Evolutionary conservation across 2,888 invertebrate species (phyloP), one percentile per base, ranked within the genome.

Genomic region (Plagodis pulveraria): DNA sequence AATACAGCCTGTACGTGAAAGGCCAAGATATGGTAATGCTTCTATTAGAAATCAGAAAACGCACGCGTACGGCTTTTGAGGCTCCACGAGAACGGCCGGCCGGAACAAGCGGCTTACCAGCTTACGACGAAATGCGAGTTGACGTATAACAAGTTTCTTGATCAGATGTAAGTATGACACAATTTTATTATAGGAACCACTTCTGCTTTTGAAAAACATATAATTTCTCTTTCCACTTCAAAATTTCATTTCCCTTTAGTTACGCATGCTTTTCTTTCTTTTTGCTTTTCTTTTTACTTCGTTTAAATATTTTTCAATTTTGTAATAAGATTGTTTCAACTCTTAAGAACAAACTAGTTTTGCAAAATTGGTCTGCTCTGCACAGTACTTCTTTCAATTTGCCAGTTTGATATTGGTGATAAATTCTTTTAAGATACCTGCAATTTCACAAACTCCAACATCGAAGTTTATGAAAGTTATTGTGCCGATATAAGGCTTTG

Each of bases 1-100:
- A 84, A 87, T 81, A 22, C 22, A 72, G 70, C 65, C 66, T 69
- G 69, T 76, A 73, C 83, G 89, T 86, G 89, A 89, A 87, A 89
- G 88, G 89, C 87, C 80, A 82, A 75, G 77, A 77, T 87, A 90
- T 89, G 87, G 78, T 85, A 89, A 90, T 89, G 76, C 76, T 76
- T 72, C 73, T 72, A 83, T 86, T 89, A 89, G 89, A 89, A 89
- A 90, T 87, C 84, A 81, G 80, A 84, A 52, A 56, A 61, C 59
- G 44, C 77, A 71, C 72, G 59, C 68, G 70, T 67, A 77, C 77
- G 74, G 78, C 73, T 79, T 70, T 65, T 78, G 72, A 65, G 64
- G 67, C 65, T 70, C 66, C 73, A 73, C 72, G 69, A 62, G 58
- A 56, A 67, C 69, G 67, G 22, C 22, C 22, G 22, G 22, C 63